Evolutionary conservation across 2,888 invertebrate genomes (phyloP).

Genomic region (Poecilobothrus nobilitatus): DNA sequence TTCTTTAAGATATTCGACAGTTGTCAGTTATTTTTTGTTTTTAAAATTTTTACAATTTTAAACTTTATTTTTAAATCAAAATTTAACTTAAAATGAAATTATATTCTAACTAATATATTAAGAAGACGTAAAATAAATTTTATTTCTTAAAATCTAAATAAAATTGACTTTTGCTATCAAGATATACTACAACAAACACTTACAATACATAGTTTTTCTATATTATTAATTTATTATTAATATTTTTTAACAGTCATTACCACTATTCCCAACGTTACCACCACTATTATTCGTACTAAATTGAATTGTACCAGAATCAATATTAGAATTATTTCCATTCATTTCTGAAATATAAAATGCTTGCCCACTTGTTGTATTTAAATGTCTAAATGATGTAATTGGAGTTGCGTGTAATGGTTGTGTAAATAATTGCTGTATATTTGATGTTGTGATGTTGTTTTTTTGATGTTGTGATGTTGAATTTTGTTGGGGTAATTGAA

Average conservation of each 20-base stretch:
- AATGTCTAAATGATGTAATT: not conserved
- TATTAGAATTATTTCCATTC: not conserved
- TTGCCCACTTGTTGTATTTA: not conserved
- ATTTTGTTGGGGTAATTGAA: slow-evolving; percentile 24
- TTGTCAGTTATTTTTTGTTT: too few relatives aligned
- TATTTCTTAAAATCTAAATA: too few relatives aligned
- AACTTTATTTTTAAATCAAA: too few relatives aligned
- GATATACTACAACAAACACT: too few relatives aligned
- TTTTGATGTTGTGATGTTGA: too few relatives aligned
- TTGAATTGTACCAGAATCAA: not conserved
- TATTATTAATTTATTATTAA: not conserved
- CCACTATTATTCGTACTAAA: not conserved
- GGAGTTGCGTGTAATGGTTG: not conserved
- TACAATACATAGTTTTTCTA: too few relatives aligned
- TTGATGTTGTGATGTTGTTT: not conserved
- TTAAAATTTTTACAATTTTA: too few relatives aligned
- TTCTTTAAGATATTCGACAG: too few relatives aligned
- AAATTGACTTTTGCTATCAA: too few relatives aligned
- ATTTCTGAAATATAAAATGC: slow-evolving; percentile 7
- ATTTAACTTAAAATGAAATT: too few relatives aligned
- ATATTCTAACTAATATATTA: too few relatives aligned
- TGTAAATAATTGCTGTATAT: not conserved
- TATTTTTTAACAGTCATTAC: not conserved
- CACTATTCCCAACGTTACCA: not conserved
- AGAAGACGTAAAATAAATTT: too few relatives aligned